Evolutionary conservation across 2,888 invertebrate genomes (phyloP).

Genomic region (Linyphia triangularis): DNA sequence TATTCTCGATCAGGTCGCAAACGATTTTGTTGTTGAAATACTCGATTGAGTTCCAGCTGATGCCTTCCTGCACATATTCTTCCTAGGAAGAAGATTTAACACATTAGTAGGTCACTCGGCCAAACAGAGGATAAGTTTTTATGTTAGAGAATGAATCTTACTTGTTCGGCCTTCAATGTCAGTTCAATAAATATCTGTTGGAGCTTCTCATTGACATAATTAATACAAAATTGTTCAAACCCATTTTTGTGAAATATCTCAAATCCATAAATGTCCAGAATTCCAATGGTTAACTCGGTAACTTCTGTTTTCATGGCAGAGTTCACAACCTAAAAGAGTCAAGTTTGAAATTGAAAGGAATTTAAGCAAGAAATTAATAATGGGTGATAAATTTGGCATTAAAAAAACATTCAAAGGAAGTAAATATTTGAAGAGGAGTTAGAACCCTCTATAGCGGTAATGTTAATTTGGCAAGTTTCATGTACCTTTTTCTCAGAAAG

Average conservation of each 20-base stretch:
- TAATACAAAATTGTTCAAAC: constrained; percentile 87
- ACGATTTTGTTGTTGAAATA: constrained; percentile 87
- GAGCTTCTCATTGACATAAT: constrained; percentile 86
- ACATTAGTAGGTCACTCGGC: background rate
- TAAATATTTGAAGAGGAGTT: too few relatives aligned
- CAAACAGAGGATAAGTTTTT: background rate
- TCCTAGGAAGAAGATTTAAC: constrained; percentile 81
- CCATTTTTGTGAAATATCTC: constrained; percentile 86
- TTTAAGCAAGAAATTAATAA: too few relatives aligned
- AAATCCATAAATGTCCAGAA: constrained; percentile 87
- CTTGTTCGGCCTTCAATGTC: constrained; percentile 86
- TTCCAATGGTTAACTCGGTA: constrained; percentile 83
- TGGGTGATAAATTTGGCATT: too few relatives aligned
- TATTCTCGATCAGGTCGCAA: constrained; percentile 85
- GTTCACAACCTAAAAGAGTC: constrained; percentile 82
- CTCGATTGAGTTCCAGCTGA: constrained; percentile 85
- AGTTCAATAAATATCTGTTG: constrained; percentile 87
- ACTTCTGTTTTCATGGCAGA: constrained; percentile 83
- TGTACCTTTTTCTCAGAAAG: too few relatives aligned
- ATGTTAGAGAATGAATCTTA: constrained; percentile 78
- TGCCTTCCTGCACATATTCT: constrained; percentile 85
- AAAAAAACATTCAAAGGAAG: too few relatives aligned
- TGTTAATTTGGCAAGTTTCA: too few relatives aligned
- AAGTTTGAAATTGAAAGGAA: constrained; percentile 16
- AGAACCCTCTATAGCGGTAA: too few relatives aligned